Conservation (phyloP, 2,797 vertebrate genomes). For the Tenualosa thibaudeaui region DNA sequence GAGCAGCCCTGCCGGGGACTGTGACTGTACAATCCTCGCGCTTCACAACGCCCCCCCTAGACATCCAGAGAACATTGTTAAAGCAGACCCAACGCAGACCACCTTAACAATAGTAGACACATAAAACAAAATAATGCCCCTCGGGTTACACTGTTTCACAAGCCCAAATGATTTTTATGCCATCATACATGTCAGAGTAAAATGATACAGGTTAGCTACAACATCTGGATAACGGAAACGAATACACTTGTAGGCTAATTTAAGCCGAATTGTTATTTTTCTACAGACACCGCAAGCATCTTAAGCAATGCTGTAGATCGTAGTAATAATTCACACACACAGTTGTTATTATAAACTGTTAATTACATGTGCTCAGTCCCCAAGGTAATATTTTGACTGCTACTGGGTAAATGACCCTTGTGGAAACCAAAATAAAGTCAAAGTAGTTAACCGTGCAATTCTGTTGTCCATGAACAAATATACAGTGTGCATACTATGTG, state of each 20-base stretch:
- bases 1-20: background rate
- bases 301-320: background rate
- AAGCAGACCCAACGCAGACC: background rate
- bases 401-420: background rate
- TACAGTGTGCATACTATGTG: background rate
- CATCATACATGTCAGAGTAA: background rate
- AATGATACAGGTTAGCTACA: background rate
- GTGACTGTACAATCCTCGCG: background rate
- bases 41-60: slow-evolving; percentile 16
- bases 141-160: background rate
- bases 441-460: background rate
- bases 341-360: background rate
- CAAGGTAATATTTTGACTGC: background rate
- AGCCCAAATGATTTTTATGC: background rate
- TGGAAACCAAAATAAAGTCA: background rate
- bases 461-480: no score
- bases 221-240: background rate
- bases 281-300: background rate
- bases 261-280: background rate
- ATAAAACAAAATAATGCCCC: background rate
- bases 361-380: background rate
- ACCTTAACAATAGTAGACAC: background rate
- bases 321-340: background rate
- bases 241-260: background rate
- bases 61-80: background rate